Conservation (phyloP, 2,888 invertebrate species). For the Caenorhabditis japonica region DNA sequence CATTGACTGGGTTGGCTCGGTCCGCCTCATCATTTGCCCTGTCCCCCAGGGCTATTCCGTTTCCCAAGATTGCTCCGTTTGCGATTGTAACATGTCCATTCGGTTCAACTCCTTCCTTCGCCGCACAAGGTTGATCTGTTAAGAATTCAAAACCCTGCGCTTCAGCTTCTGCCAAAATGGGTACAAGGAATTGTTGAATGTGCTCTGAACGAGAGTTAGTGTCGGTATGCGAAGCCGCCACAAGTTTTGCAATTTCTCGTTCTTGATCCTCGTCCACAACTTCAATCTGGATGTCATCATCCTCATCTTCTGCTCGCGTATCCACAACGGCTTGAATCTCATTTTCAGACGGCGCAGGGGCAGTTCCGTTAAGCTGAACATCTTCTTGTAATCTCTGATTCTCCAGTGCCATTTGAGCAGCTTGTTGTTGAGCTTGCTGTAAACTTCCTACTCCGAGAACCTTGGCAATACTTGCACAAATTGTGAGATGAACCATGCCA, state of each 20-base stretch:
- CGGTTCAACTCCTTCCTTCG: too few relatives aligned
- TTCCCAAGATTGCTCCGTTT: too few relatives aligned
- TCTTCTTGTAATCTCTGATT: too few relatives aligned
- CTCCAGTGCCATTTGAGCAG: slow-evolving; percentile 1
- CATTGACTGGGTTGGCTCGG: too few relatives aligned
- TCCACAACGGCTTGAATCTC: too few relatives aligned
- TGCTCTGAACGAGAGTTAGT: background rate
- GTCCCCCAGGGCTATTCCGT: too few relatives aligned
- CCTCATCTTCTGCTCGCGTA: slow-evolving; percentile 18
- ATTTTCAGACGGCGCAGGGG: background rate
- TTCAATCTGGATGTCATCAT: slow-evolving; percentile 34
- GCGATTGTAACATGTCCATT: too few relatives aligned
- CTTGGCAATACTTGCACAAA: slow-evolving; percentile 18
- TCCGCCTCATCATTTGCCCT: background rate
- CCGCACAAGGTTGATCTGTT: too few relatives aligned
- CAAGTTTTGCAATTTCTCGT: background rate
- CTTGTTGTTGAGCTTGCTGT: background rate
- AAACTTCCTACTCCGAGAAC: background rate
- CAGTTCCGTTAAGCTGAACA: background rate
- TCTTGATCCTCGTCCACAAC: slow-evolving; percentile 30
- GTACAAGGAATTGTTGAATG: too few relatives aligned
- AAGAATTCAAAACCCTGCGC: too few relatives aligned
- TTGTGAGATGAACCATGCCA: slow-evolving; percentile 32
- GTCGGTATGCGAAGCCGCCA: background rate
- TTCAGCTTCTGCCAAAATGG: too few relatives aligned